A percentile compares a stretch with the other conserved stretches of the same genome.
Evolutionary conservation across 2,888 invertebrate species (phyloP).

Genomic region (Eupithecia exiguata): DNA sequence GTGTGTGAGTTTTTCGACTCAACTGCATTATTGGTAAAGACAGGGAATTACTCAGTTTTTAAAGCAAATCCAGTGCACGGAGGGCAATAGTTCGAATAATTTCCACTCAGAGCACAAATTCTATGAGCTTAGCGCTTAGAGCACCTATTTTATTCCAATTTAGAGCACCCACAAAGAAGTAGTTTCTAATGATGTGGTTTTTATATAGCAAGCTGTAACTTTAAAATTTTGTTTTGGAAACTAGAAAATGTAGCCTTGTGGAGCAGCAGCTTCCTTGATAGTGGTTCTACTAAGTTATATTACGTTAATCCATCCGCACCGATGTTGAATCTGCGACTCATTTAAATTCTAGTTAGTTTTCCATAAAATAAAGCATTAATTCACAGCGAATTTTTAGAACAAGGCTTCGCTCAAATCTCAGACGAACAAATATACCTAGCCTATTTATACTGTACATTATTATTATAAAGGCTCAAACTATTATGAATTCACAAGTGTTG

Average conservation of each 20-base stretch:
- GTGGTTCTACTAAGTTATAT: no score
- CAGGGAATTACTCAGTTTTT: neutral
- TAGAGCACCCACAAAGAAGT: no score
- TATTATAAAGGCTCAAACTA: neutral
- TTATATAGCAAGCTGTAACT: neutral
- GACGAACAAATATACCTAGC: neutral
- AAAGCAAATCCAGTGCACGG: neutral
- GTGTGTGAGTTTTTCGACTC: neutral
- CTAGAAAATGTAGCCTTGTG: neutral
- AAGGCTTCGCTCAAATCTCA: neutral
- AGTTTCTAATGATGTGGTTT: no score
- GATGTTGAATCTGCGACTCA: neutral
- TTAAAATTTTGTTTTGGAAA: neutral
- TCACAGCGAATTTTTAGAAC: neutral
- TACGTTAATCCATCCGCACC: no score
- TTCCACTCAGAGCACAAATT: no score
- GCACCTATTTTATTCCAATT: no score
- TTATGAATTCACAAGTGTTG: neutral
- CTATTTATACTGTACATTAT: neutral
- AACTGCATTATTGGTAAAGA: neutral
- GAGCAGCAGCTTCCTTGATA: neutral
- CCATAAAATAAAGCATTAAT: neutral
- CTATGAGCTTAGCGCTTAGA: no score
- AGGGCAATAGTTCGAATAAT: no score
- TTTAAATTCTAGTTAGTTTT: neutral